These are phyloP conservation scores for Lymantria monacha DNA, from an alignment of 2,888 invertebrate species.

Conservation along the genomic window DNA sequence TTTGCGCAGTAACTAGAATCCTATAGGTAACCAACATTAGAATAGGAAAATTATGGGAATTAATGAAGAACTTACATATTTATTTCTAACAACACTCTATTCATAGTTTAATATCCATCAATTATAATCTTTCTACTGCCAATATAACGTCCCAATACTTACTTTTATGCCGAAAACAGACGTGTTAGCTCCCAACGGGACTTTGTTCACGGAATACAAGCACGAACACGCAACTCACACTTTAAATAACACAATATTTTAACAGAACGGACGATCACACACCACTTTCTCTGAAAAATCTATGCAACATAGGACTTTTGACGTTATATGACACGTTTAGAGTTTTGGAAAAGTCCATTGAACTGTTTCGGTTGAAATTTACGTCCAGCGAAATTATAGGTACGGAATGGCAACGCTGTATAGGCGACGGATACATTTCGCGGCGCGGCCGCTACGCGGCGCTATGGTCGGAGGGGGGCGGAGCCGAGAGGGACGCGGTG, in stretches of 20 bases:
- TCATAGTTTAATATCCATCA: slow-evolving; percentile 8
- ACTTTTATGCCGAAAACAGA: slow-evolving; percentile 69
- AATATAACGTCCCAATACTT: slow-evolving; percentile 39
- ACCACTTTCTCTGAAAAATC: slow-evolving; percentile 64
- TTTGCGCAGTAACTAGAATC: slow-evolving; percentile 53
- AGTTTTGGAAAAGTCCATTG: slow-evolving; percentile 81
- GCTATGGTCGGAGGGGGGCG: slow-evolving; percentile 66
- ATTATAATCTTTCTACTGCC: slow-evolving; percentile 13
- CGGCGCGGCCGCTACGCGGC: slow-evolving; percentile 73
- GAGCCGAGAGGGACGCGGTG: slow-evolving; percentile 63
- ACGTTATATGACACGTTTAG: slow-evolving; percentile 68
- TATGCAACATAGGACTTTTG: slow-evolving; percentile 65
- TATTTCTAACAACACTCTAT: background rate
- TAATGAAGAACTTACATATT: background rate
- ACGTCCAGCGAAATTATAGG: slow-evolving; percentile 82
- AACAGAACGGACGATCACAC: slow-evolving; percentile 62
- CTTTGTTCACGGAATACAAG: slow-evolving; percentile 69
- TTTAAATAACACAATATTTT: slow-evolving; percentile 65
- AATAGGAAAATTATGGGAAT: slow-evolving; percentile 41
- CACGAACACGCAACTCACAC: slow-evolving; percentile 74
- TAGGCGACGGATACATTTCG: slow-evolving; percentile 66
- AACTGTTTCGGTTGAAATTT: slow-evolving; percentile 82
- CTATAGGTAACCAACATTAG: slow-evolving; percentile 36
- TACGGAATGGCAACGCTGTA: slow-evolving; percentile 82
- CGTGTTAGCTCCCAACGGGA: slow-evolving; percentile 65